phyloP scores from a whole-genome alignment of 2,888 invertebrate species.

The Tubulanus polymorphus region DNA sequence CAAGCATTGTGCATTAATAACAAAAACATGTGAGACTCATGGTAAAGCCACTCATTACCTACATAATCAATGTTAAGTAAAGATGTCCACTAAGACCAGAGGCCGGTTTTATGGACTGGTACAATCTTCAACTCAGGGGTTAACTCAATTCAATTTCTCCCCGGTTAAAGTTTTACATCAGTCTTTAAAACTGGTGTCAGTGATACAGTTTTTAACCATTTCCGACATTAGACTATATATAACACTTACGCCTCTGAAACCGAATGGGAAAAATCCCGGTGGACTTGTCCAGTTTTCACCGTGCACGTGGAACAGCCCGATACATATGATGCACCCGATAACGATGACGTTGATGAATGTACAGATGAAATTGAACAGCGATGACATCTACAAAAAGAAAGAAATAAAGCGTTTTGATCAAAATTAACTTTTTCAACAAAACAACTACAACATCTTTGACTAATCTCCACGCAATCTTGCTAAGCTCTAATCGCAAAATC shows the following conservation, averaged over 20 bases:
- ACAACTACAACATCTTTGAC: too few species aligned
- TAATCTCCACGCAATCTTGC: too few species aligned
- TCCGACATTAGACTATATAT: background rate
- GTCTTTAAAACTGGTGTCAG: background rate
- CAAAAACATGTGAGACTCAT: too few species aligned
- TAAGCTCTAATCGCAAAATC: too few species aligned
- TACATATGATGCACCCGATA: conserved; percentile 16
- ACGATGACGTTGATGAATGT: conserved; percentile 20
- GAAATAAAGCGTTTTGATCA: too few species aligned
- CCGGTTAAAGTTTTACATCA: background rate
- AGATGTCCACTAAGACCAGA: too few species aligned
- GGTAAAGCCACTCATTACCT: too few species aligned
- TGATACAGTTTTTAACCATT: background rate
- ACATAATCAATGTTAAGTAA: too few species aligned
- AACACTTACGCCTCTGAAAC: conserved; percentile 18
- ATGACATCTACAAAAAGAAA: conserved; percentile 18
- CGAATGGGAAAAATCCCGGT: conserved; percentile 21
- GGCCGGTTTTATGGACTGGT: too few species aligned
- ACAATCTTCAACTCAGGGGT: too few species aligned
- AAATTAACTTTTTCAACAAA: too few species aligned
- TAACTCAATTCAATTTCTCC: too few species aligned
- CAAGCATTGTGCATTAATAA: background rate
- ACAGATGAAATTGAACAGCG: conserved; percentile 17
- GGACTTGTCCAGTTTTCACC: conserved; percentile 20
- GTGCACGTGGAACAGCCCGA: conserved; percentile 17